phyloP scores from a whole-genome alignment of 2,797 vertebrate species.

The Crocidura indochinensis region DNA sequence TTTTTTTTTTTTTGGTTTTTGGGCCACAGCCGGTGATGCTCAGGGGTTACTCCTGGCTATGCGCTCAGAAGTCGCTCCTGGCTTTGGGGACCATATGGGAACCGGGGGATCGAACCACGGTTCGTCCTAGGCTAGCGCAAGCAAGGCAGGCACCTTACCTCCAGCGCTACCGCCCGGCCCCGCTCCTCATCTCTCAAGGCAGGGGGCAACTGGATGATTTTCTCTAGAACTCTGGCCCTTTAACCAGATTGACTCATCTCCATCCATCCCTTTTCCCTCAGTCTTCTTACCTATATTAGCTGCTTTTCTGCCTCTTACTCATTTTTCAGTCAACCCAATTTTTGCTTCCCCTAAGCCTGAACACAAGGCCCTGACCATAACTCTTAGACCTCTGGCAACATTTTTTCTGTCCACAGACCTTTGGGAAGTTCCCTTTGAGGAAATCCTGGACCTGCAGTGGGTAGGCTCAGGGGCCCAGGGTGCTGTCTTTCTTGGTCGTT shows the following conservation, averaged over 20 bases:
- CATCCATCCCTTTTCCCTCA: not conserved
- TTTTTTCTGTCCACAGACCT: conserved; percentile 89
- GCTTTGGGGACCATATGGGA: no score
- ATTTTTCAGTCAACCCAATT: not conserved
- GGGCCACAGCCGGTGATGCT: no score
- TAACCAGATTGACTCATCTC: not conserved
- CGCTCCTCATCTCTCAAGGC: no score
- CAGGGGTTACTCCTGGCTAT: no score
- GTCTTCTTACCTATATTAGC: not conserved
- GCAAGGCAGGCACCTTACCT: no score
- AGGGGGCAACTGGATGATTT: not conserved
- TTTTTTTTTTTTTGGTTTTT: no score
- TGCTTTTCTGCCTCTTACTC: not conserved
- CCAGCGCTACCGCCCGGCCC: no score
- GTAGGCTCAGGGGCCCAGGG: conserved; percentile 98
- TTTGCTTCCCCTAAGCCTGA: not conserved
- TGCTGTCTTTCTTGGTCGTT: conserved; percentile 97
- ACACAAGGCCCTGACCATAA: not conserved
- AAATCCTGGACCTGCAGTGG: conserved; percentile 99
- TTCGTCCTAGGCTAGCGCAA: no score
- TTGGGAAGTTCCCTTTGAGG: conserved; percentile 98
- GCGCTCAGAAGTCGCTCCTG: no score
- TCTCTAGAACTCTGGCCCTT: not conserved
- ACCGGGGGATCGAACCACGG: no score
- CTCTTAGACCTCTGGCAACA: conserved; percentile 63